Conservation (phyloP, 2,888 invertebrate species). For the Eristalis tenax region DNA sequence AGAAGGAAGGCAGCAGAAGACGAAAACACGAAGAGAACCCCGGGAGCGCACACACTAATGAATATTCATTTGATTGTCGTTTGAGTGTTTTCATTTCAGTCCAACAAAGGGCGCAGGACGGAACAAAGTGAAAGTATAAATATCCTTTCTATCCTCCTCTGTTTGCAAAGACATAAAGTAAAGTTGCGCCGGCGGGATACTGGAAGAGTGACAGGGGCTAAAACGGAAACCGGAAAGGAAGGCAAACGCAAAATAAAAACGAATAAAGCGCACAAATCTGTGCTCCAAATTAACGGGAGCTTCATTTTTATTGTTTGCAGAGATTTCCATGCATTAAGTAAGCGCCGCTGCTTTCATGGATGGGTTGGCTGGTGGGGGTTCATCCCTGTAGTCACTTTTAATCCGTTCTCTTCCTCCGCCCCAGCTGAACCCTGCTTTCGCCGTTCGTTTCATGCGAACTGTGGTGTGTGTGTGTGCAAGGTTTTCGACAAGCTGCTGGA, state of each 20-base stretch:
- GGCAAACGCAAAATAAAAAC: neutral
- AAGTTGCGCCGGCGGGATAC: conserved; percentile 9
- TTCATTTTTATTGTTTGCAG: conserved; percentile 30
- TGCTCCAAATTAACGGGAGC: conserved; percentile 35
- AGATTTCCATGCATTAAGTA: conserved; percentile 13
- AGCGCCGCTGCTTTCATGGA: neutral
- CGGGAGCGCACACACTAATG: conserved; percentile 11
- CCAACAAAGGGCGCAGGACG: conserved; percentile 1
- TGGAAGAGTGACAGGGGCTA: neutral
- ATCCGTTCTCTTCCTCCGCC: conserved; percentile 20
- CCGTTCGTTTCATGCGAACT: too few relatives aligned
- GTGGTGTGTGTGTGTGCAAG: neutral
- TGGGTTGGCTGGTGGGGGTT: neutral
- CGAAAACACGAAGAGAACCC: neutral
- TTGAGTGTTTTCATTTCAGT: conserved; percentile 28
- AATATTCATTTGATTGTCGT: conserved; percentile 55
- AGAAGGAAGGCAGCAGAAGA: conserved; percentile 2
- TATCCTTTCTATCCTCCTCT: neutral
- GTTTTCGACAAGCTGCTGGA: conserved; percentile 37
- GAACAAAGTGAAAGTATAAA: conserved; percentile 28
- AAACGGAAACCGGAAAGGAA: neutral
- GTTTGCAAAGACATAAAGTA: conserved; percentile 30
- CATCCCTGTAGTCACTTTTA: conserved; percentile 21
- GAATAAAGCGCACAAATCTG: neutral
- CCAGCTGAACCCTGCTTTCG: neutral